Evolutionary conservation across 2,113 vertebrate genomes (phyloP).

Genomic region (Clarias gariepinus): DNA sequence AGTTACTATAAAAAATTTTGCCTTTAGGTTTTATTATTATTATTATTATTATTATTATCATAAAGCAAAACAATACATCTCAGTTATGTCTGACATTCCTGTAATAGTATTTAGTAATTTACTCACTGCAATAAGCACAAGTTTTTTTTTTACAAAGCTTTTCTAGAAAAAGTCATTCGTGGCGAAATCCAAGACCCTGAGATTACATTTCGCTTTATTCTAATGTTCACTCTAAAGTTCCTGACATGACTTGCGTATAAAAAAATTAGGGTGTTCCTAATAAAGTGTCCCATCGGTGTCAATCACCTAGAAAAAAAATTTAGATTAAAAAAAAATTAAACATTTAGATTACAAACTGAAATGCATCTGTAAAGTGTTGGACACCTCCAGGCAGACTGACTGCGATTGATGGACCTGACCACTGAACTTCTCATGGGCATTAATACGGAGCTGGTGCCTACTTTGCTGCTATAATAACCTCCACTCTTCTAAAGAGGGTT

Average conservation of each 20-base stretch:
- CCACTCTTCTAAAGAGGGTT: not conserved
- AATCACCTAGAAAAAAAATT: not conserved
- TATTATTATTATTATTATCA: not conserved
- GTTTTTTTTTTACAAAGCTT: not conserved
- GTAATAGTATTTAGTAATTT: not conserved
- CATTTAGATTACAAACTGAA: not conserved
- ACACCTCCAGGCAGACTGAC: not conserved
- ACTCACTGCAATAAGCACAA: not conserved
- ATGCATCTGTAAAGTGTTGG: not conserved
- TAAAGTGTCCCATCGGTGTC: not conserved
- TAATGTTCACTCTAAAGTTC: not conserved
- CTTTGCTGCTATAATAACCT: not conserved
- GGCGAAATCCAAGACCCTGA: not conserved
- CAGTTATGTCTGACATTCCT: not conserved
- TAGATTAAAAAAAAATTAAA: no score
- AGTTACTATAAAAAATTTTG: not conserved
- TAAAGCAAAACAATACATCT: not conserved
- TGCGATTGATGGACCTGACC: not conserved
- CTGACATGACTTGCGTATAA: not conserved
- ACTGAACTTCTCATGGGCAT: not conserved
- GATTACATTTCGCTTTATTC: not conserved
- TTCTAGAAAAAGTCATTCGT: not conserved
- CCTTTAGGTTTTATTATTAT: not conserved
- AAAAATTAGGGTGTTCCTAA: not conserved
- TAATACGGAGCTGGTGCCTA: not conserved